Evolutionary conservation across 2,113 vertebrate species (phyloP).

Genomic region (Atrichornis clamosus): DNA sequence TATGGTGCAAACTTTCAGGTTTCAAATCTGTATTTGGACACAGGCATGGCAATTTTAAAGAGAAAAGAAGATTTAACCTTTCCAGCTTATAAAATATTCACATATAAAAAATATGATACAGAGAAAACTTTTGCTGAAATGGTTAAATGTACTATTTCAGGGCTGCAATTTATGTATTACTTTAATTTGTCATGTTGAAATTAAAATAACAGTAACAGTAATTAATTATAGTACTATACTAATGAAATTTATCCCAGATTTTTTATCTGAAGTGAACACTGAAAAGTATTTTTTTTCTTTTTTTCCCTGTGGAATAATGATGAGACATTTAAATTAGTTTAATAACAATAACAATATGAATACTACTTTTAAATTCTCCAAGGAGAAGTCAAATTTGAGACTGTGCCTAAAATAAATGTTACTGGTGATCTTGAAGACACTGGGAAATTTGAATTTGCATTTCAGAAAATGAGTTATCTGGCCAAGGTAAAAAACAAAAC

Average conservation of each 20-base stretch:
- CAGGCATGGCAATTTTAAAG: neutral
- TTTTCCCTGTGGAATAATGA: neutral
- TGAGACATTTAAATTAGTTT: neutral
- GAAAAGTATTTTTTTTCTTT: neutral
- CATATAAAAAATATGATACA: fast-evolving
- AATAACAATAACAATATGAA: neutral
- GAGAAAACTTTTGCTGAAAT: neutral
- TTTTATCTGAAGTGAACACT: neutral
- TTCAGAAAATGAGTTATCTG: neutral
- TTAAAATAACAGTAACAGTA: neutral
- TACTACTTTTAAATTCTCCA: neutral
- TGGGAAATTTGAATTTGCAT: neutral
- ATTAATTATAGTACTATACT: neutral
- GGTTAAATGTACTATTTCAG: neutral
- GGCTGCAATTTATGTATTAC: neutral
- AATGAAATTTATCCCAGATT: neutral
- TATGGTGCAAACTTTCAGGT: neutral
- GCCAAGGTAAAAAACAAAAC: neutral
- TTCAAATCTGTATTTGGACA: neutral
- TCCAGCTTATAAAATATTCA: neutral
- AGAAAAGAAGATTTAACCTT: neutral
- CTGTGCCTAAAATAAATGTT: neutral
- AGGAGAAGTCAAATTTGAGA: neutral
- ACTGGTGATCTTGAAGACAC: neutral
- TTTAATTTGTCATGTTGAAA: neutral